Evolutionary conservation across 2,888 invertebrate genomes (phyloP).

Genomic region (Ormyrus rosae): DNA sequence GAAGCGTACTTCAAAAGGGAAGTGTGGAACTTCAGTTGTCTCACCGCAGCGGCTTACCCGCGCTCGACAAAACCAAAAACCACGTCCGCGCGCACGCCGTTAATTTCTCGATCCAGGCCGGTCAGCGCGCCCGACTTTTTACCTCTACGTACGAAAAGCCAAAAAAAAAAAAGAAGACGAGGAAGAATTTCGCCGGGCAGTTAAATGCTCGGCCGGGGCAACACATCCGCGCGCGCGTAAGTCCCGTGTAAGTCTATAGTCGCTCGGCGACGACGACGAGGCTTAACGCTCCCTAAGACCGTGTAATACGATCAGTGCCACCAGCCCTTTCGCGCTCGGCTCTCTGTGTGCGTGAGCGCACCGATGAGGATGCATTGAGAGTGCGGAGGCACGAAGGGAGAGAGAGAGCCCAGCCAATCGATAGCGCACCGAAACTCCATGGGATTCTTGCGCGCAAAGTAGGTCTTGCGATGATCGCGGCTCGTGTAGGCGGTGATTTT

Average conservation of each 20-base stretch:
- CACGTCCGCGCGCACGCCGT: background rate
- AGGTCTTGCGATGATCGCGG: too few species aligned
- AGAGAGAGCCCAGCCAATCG: slow-evolving; percentile 64
- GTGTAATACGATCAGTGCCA: slow-evolving; percentile 74
- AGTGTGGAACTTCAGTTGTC: too few species aligned
- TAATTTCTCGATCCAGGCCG: too few species aligned
- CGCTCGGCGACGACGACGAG: slow-evolving; percentile 41
- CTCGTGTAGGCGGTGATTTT: too few species aligned
- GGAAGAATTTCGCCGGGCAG: too few species aligned
- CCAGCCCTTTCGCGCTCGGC: slow-evolving; percentile 60
- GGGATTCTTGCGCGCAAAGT: slow-evolving; percentile 60
- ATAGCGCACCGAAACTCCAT: slow-evolving; percentile 64
- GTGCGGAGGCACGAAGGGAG: slow-evolving; percentile 12
- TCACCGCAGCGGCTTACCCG: background rate
- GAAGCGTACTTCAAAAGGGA: too few species aligned
- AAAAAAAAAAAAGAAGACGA: too few species aligned
- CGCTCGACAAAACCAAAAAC: slow-evolving; percentile 6
- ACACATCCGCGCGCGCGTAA: slow-evolving; percentile 56
- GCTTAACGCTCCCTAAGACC: slow-evolving; percentile 74
- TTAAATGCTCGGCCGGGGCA: background rate
- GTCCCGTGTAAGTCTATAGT: slow-evolving; percentile 65
- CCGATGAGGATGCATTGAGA: slow-evolving; percentile 20
- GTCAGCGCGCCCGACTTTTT: too few species aligned
- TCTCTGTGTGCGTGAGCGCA: background rate
- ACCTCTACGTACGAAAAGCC: too few species aligned